Base-by-base conservation (phyloP, 2,113 vertebrate species). In the Entomyzon cyanotis region DNA sequence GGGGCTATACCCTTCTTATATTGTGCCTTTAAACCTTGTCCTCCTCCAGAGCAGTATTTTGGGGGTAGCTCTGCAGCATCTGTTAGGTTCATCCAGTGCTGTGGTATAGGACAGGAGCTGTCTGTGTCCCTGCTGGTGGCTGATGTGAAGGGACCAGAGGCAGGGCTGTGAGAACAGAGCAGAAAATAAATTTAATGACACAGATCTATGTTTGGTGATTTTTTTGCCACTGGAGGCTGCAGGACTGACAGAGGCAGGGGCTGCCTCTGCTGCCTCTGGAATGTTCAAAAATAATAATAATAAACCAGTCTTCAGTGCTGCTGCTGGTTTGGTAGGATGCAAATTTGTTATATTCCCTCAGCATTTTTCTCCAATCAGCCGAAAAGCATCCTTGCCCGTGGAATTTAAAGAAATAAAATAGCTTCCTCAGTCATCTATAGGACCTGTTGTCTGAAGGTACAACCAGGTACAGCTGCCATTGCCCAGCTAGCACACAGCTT, bases 121-220 rank as follows among this genome's bases (percentile, higher is more conserved):
- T 19, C 21, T 0, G 0, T 59, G 2, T 56, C 37, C 42, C 47
- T 70, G 25, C 39, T 37, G 37, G 21, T 55, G 46, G 27, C 76
- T 89, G 37, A 9, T 63, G 49, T 0, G 0, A 62, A 35, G 19
- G 23, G 10, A 59, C 25, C 49, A 42, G 50, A 86, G 68, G 33
- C 58, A 65, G 24, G 28, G 20, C 55, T 74, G 14, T 3, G 2
- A 70, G 30, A 67, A 60, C 2, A 5, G n/a, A 69, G 18, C 18
- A 80, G 21, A 64, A 76, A 89, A 50, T 49, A 21, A 31, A 7
- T 69, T 60, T 31, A 39, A 31, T 73, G 59, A 71, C 0, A 2
- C 39, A 16, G 21, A 64, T 93, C 41, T 60, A 5, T 33, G 6
- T 44, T 22, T 8, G 9, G 15, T 22, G 9, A 22, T 41, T 73